Base-by-base conservation (phyloP, 2,888 invertebrate genomes). In the Chromoteleia sp. region DNA sequence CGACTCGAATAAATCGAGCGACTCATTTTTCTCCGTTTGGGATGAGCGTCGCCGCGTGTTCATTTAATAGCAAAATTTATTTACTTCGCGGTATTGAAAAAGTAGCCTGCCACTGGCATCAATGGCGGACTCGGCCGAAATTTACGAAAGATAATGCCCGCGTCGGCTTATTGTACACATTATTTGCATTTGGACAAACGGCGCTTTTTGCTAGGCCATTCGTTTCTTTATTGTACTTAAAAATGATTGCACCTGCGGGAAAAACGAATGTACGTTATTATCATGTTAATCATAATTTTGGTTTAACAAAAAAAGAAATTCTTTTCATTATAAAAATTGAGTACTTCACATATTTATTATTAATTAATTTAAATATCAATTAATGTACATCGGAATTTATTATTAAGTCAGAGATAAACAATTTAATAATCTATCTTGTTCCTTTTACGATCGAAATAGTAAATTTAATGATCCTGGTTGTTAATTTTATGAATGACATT, bases 1-100 rank as follows among this genome's bases (percentile, higher is more conserved):
- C 54, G 36, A 63, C 30, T 65, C 58, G 45, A 67, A 78, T 78
- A 67, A 78, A 73, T 78, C 33, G 50, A 19, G 50, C 67, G 52
- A 25, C 33, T 63, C 67, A 61, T 79, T 80, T 80, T 80, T 80
- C 80, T 74, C 48, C 61, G 43, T 36, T 65, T 61, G 59, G 61
- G 56, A 48, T 56, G 43, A 63, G 65, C 73, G 74, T 59, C 65
- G 71, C 19, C 45, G 74, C 41, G 30, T 59, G 61, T 73, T 74
- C 59, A 48, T 48, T 75, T 75, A 80, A 80, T 75, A 80, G 80
- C 58, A 58, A 81, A n/a, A 81, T 81, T 81, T 81, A 81, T 81
- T 81, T 81, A 76, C 59, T 81, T 76, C 52, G 81, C 67, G 29
- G 80, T 81, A 81, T 81, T 81, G 81, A 81, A 76, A 81, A 81